Percentiles rank a stretch among this genome's conserved stretches.
phyloP scores from a whole-genome alignment of 2,113 vertebrate genomes.

The Hyaena hyaena region DNA sequence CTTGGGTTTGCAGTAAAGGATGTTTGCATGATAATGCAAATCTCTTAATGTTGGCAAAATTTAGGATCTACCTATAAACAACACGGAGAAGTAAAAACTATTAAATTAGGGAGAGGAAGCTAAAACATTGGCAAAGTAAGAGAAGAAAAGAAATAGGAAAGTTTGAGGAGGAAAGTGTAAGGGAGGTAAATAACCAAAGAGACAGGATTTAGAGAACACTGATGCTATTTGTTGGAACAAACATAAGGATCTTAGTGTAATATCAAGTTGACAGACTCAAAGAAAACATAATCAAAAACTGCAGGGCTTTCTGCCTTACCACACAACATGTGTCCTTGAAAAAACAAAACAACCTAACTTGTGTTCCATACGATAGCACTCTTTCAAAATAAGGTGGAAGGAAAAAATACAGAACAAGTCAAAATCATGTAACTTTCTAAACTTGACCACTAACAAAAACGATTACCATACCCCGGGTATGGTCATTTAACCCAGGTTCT shows the following conservation, averaged over 20 bases:
- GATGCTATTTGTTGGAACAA: background rate
- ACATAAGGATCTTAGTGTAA: background rate
- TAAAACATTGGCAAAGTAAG: background rate
- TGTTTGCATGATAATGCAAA: background rate
- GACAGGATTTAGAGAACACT: background rate
- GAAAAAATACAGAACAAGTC: background rate
- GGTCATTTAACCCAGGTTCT: background rate
- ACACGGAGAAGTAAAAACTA: background rate
- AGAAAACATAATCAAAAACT: background rate
- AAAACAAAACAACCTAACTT: background rate
- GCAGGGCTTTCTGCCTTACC: background rate
- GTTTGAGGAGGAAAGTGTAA: background rate
- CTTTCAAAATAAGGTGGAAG: background rate
- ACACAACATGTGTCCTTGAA: background rate
- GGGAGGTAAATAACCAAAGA: background rate
- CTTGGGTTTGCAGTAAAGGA: background rate
- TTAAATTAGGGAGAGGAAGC: background rate
- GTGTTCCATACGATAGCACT: background rate
- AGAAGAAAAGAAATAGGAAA: background rate
- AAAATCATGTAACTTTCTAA: background rate
- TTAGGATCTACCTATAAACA: background rate
- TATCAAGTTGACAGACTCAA: background rate
- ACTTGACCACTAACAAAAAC: background rate
- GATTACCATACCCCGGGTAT: background rate
- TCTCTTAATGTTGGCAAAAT: background rate